Evolutionary conservation across 2,888 invertebrate species (phyloP), one percentile per base, ranked within the genome.

Genomic region (Brachyptera putata): DNA sequence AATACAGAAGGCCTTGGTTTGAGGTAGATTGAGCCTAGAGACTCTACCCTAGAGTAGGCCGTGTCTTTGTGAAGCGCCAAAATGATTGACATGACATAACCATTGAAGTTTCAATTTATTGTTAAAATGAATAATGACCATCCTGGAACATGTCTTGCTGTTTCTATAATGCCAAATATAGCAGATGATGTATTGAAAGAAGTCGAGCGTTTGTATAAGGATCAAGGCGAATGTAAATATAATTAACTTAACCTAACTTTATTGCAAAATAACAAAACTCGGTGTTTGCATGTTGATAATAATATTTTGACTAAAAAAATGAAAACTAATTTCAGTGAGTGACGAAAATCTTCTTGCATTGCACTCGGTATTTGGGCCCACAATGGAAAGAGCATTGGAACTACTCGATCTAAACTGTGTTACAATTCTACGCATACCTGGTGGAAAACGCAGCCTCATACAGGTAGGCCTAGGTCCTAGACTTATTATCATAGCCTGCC

Each of bases 311-410:
- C 5, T 41, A 9, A 41, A 26, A 3, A 30, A 55, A 30, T 13
- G 46, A 3, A 46, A 2, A 16, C 21, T 25, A 3, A 13, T 62
- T 57, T 2, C 36, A 63, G 63, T 64, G 11, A 60, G 56, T 37
- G 64, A 64, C 26, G 63, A 57, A 34, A 43, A 43, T 18, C 46
- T 64, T 13, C 56, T 64, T 9, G 61, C 61, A 9, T 56, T 64
- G 16, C 53, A 63, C 58, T 57, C 64, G 7, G 43, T 64, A 11
- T 64, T 59, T 61, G 64, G 64, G 13, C 55, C 43, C 7, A 50
- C 63, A 4, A n/a, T 61, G 13, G 63, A 64, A 41, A 60, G 57
- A 50, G 64, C 64, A 7, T 18, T 64, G 16, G 64, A 64, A 56
- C 46, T 64, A 13, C 56, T 64, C 9, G 64, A 64, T 34, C 50